These are phyloP conservation scores for Diaphora mendica DNA, from an alignment of 2,888 invertebrate species.

Conservation along the genomic window DNA sequence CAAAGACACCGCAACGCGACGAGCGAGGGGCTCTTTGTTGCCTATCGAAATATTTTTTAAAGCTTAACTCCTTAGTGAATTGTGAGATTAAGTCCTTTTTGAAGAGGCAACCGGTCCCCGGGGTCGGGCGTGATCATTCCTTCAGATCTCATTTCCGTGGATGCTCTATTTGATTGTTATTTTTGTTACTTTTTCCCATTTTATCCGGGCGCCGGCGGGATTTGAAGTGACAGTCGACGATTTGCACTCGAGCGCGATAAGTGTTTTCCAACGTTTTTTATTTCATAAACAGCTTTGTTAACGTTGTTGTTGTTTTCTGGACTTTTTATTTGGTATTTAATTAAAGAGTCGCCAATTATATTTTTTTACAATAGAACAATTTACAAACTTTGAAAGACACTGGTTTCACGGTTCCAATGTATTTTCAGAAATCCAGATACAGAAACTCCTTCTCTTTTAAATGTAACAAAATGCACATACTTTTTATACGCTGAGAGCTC, in stretches of 20 bases:
- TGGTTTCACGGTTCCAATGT: slow-evolving; percentile 3
- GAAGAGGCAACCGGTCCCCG: slow-evolving; percentile 88
- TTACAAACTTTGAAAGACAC: slow-evolving; percentile 19
- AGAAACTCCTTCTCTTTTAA: not conserved
- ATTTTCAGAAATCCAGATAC: not conserved
- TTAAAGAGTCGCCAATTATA: slow-evolving; percentile 47
- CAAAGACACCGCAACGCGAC: slow-evolving; percentile 83
- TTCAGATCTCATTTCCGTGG: slow-evolving; percentile 85
- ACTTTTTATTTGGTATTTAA: slow-evolving; percentile 56
- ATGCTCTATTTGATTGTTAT: slow-evolving; percentile 86
- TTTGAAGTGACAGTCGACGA: slow-evolving; percentile 85
- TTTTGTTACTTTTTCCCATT: slow-evolving; percentile 83
- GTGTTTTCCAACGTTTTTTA: slow-evolving; percentile 82
- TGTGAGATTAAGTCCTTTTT: slow-evolving; percentile 87
- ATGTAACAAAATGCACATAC: not conserved
- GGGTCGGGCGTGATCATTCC: slow-evolving; percentile 85
- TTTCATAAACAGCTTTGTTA: slow-evolving; percentile 80
- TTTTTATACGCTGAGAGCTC: not conserved
- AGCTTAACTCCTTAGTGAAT: slow-evolving; percentile 87
- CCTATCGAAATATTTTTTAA: slow-evolving; percentile 85
- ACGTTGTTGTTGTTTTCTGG: slow-evolving; percentile 66
- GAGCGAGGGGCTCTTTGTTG: slow-evolving; percentile 82
- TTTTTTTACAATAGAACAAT: slow-evolving; percentile 17
- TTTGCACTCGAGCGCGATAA: slow-evolving; percentile 85
- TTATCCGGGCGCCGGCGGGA: slow-evolving; percentile 73